These are phyloP conservation scores for Rhinichthys klamathensis DNA, from an alignment of 2,113 vertebrate species.

Conservation along the genomic window DNA sequence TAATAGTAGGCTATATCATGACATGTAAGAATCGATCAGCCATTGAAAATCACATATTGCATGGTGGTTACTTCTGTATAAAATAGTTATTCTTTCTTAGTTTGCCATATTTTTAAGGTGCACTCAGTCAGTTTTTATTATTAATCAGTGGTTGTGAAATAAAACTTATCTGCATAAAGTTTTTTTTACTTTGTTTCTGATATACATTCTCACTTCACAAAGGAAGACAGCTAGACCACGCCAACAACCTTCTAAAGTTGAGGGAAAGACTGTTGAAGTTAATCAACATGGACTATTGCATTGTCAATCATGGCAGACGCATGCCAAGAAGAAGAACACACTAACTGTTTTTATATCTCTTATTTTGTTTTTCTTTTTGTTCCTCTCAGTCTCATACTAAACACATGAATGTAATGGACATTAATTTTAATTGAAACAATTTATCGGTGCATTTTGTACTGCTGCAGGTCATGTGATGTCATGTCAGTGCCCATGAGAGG, in stretches of 20 bases:
- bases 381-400: background rate
- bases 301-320: too few relatives aligned
- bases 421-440: background rate
- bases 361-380: background rate
- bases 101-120: background rate
- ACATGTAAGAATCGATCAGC: background rate
- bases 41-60: background rate
- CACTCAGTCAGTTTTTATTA: background rate
- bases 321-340: background rate
- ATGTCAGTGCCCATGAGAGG: background rate
- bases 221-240: too few relatives aligned
- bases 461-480: constrained; percentile 12
- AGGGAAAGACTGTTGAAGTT: too few relatives aligned
- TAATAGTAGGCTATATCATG: too few relatives aligned
- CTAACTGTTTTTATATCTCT: too few relatives aligned
- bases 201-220: too few relatives aligned
- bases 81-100: background rate
- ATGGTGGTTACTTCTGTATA: background rate
- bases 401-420: background rate
- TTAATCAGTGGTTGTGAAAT: background rate
- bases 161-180: background rate
- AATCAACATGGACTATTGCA: too few relatives aligned
- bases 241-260: too few relatives aligned
- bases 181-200: background rate
- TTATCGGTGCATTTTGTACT: background rate